Conservation (phyloP, 37 sponge, comb jelly and placozoan genomes). For the Ianthella basta region DNA sequence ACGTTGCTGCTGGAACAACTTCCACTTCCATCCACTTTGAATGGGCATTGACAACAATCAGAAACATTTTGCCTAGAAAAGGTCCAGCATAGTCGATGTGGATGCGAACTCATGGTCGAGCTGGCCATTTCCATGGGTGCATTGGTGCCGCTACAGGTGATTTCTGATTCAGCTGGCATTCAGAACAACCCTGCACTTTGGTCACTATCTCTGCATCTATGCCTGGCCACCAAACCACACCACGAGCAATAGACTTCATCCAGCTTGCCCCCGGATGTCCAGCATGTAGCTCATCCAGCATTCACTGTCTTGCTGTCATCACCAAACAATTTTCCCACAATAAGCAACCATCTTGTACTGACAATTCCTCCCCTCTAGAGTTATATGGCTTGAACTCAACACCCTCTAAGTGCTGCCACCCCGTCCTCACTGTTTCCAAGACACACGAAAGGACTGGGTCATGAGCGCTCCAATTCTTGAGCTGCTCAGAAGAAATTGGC, state of each 20-base stretch:
- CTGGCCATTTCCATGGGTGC: constrained; percentile 32
- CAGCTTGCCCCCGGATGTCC: constrained; percentile 1
- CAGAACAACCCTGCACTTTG: not conserved
- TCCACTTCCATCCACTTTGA: constrained; percentile 39
- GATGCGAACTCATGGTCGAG: constrained; percentile 15
- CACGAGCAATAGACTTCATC: constrained; percentile 7
- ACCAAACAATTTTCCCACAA: constrained; percentile 1
- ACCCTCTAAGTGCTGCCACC: not conserved
- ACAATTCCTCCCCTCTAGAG: not conserved
- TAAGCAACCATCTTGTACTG: not conserved
- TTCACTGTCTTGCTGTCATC: not conserved
- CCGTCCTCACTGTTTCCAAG: too few species aligned
- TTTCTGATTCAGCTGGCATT: not conserved
- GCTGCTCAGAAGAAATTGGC: not conserved
- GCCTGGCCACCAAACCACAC: constrained; percentile 26
- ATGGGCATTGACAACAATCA: constrained; percentile 26
- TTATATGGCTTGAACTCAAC: not conserved
- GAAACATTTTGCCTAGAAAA: constrained; percentile 13
- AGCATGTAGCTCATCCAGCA: not conserved
- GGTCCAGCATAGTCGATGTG: constrained; percentile 32
- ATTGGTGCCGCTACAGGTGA: not conserved
- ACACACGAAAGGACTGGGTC: too few species aligned
- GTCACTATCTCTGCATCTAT: not conserved
- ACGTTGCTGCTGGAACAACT: constrained; percentile 25
- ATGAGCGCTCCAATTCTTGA: not conserved